Conservation (phyloP, 2,113 vertebrate genomes). For the Heptranchias perlo region DNA sequence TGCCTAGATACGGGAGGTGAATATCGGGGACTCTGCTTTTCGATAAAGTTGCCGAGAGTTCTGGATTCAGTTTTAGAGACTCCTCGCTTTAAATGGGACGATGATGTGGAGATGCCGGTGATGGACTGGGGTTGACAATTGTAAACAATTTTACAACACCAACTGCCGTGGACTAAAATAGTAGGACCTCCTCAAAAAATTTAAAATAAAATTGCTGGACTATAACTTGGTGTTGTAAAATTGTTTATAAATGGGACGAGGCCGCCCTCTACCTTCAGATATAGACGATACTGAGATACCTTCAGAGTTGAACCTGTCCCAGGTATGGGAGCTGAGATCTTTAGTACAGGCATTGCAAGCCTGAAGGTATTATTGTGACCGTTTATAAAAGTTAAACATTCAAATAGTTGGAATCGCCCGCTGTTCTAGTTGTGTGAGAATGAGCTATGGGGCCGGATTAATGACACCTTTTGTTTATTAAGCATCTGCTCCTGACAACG, state of each 20-base stretch:
- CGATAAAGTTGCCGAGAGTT: background rate
- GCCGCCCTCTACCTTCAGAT: background rate
- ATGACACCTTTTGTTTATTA: too few species aligned
- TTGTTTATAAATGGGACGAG: too few species aligned
- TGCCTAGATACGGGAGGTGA: background rate
- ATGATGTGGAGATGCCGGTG: too few species aligned
- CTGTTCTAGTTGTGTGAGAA: too few species aligned
- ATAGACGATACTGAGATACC: background rate
- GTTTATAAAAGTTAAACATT: background rate
- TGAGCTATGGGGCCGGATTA: too few species aligned
- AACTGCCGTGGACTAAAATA: too few species aligned
- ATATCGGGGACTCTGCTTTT: background rate
- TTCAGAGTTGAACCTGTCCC: background rate
- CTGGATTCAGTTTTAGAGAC: background rate
- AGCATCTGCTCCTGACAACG: background rate
- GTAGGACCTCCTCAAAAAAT: too few species aligned
- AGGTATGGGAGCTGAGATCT: background rate
- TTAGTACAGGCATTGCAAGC: too few species aligned
- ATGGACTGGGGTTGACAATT: too few species aligned
- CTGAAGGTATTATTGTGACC: background rate
- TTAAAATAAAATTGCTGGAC: too few species aligned
- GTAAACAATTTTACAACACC: too few species aligned
- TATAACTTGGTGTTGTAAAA: too few species aligned
- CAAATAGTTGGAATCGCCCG: background rate
- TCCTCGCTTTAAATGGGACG: background rate